A percentile compares a stretch with the other conserved stretches of the same genome.
Evolutionary conservation across 2,113 vertebrate species (phyloP).

Genomic region (Fulmarus glacialis): DNA sequence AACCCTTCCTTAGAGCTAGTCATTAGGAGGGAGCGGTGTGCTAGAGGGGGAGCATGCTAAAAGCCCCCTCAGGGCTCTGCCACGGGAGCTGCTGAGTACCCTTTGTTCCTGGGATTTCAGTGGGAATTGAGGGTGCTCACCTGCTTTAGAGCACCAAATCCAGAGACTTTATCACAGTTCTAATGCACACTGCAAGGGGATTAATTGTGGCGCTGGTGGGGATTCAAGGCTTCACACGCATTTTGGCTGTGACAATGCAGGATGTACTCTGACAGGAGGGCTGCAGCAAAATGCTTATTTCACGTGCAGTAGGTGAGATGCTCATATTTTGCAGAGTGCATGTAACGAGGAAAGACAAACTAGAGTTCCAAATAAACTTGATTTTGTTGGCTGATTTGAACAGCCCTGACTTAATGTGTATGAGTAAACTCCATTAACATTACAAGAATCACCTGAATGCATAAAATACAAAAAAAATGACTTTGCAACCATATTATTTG

Average conservation of each 20-base stretch:
- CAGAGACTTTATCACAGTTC: neutral
- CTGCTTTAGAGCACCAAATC: neutral
- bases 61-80: neutral
- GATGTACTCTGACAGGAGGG: neutral
- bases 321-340: neutral
- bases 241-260: constrained; percentile 8
- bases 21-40: neutral
- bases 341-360: constrained; percentile 44
- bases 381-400: constrained; percentile 23
- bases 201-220: neutral
- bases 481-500: neutral
- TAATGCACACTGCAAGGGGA: neutral
- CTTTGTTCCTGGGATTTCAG: neutral
- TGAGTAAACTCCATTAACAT: constrained; percentile 20
- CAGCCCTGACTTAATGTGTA: neutral
- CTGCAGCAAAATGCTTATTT: constrained; percentile 17
- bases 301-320: neutral
- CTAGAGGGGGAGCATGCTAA: neutral
- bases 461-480: neutral
- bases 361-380: neutral
- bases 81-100: neutral
- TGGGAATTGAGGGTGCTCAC: neutral
- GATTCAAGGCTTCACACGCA: neutral
- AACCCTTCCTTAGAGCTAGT: neutral
- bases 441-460: neutral